Conservation (phyloP, 2,113 vertebrate genomes). For the Trichomycterus rosablanca region DNA sequence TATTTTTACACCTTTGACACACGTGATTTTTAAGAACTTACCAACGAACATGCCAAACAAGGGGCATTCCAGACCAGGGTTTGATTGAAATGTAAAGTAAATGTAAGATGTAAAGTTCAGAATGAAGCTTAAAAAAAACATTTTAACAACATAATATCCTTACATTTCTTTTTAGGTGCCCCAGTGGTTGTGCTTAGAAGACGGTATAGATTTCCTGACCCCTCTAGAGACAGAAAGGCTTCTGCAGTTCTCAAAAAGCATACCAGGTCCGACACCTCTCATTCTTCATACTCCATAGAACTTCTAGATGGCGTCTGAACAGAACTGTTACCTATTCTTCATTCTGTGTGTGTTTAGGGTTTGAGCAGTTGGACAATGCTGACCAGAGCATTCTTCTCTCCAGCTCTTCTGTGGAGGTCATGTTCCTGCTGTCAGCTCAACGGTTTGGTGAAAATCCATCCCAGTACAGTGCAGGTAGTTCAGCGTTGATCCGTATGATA, state of each 20-base stretch:
- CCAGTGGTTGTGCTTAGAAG: constrained; percentile 69
- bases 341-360: constrained; percentile 64
- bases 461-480: constrained; percentile 68
- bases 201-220: constrained; percentile 66
- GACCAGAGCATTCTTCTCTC: constrained; percentile 82
- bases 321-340: constrained; percentile 5
- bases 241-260: constrained; percentile 79
- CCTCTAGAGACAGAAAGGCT: constrained; percentile 72
- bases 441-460: constrained; percentile 77
- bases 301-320: background rate
- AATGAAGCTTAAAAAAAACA: no score
- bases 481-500: background rate
- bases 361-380: constrained; percentile 79
- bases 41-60: no score
- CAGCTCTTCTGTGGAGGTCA: constrained; percentile 82
- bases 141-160: no score
- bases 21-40: no score
- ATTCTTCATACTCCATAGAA: background rate
- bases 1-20: no score
- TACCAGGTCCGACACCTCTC: constrained; percentile 65
- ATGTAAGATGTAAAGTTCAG: no score
- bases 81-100: no score
- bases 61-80: no score
- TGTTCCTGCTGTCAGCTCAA: constrained; percentile 83
- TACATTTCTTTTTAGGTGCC: constrained; percentile 65